Evolutionary conservation across 2,113 vertebrate species (phyloP).

Genomic region (Nibea albiflora): DNA sequence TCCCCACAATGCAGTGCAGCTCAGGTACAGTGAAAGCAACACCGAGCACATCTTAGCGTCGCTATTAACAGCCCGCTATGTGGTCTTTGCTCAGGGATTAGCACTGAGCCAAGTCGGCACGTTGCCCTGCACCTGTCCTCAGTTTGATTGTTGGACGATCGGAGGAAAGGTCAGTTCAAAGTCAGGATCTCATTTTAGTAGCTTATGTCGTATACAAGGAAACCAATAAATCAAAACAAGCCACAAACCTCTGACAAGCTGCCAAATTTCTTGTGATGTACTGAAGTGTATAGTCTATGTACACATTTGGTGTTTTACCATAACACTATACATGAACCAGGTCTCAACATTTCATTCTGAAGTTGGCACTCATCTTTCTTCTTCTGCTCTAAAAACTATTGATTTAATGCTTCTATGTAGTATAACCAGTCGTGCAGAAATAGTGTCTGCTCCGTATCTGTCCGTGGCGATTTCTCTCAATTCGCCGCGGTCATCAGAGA

Average conservation of each 20-base stretch:
- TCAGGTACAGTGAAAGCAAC: background rate
- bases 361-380: too few relatives aligned
- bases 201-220: background rate
- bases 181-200: background rate
- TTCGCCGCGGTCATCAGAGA: conserved; percentile 97
- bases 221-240: background rate
- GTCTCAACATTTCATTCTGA: too few relatives aligned
- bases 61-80: conserved; percentile 4
- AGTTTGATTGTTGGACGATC: background rate
- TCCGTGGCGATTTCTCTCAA: conserved; percentile 98
- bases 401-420: too few relatives aligned
- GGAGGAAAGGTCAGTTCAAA: background rate
- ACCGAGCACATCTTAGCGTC: background rate
- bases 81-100: background rate
- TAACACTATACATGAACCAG: too few relatives aligned
- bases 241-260: background rate
- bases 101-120: background rate
- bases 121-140: background rate
- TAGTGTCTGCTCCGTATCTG: conserved; percentile 97
- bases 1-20: background rate
- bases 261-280: background rate
- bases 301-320: too few relatives aligned
- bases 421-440: rapidly evolving
- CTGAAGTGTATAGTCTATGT: too few relatives aligned
- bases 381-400: background rate